Conservation (phyloP, 2,797 vertebrate genomes). For the Kryptopterus vitreolus region DNA sequence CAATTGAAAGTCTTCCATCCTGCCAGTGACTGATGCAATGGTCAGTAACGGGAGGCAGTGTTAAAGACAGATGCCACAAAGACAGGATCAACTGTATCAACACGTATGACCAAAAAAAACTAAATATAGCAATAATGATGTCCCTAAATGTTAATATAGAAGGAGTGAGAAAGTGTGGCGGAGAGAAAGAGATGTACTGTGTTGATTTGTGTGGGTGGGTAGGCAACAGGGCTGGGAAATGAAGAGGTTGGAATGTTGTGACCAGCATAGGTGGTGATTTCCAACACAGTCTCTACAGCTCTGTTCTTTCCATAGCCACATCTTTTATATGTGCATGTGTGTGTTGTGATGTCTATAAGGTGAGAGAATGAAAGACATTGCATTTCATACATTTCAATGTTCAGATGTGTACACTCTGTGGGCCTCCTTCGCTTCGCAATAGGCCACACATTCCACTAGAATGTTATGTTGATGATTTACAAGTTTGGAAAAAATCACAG, state of each 20-base stretch:
- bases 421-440: neutral
- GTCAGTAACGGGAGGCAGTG: conserved; percentile 7
- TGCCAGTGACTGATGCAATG: conserved; percentile 30
- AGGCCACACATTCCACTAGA: conserved; percentile 28
- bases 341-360: neutral
- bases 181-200: neutral
- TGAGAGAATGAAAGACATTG: neutral
- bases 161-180: neutral
- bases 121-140: conserved; percentile 14
- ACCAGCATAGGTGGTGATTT: conserved; percentile 51
- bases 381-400: neutral
- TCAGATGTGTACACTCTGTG: neutral
- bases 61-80: neutral
- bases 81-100: neutral
- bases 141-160: neutral
- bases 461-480: conserved; percentile 6
- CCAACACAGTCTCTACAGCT: conserved; percentile 48
- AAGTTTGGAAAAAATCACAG: conserved; percentile 27
- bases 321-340: neutral
- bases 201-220: conserved; percentile 7
- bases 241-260: conserved; percentile 63
- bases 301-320: conserved; percentile 52
- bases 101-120: neutral
- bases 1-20: neutral
- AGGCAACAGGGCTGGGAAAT: conserved; percentile 55